Evolutionary conservation across 2,113 vertebrate genomes (phyloP).

Genomic region (Festucalex cinctus): DNA sequence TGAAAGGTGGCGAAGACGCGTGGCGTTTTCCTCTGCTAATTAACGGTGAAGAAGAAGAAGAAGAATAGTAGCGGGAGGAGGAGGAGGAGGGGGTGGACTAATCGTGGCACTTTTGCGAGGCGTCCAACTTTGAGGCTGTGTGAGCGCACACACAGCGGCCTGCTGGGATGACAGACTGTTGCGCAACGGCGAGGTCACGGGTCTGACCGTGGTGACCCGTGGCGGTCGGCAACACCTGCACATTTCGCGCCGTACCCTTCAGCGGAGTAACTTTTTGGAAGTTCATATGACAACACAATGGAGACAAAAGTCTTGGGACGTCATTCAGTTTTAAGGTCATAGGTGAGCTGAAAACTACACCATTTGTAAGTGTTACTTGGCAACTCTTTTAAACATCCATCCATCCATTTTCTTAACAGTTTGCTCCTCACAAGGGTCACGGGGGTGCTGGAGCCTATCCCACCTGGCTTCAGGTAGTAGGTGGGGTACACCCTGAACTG

Average conservation of each 20-base stretch:
- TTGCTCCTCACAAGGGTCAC: too few species aligned
- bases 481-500: too few species aligned
- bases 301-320: background rate
- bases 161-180: slow-evolving; percentile 39
- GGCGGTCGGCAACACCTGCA: slow-evolving; percentile 36
- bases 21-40: background rate
- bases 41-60: background rate
- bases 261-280: slow-evolving; percentile 33
- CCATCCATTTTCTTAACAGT: too few species aligned
- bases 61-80: too few species aligned
- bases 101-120: too few species aligned
- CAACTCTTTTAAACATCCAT: too few species aligned
- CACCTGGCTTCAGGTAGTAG: too few species aligned
- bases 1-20: background rate
- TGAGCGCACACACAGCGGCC: slow-evolving; percentile 5
- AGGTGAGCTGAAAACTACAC: too few species aligned
- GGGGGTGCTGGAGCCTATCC: too few species aligned
- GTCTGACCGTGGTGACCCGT: slow-evolving; percentile 23
- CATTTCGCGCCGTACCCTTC: slow-evolving; percentile 30
- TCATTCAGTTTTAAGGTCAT: too few species aligned
- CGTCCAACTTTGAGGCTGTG: background rate
- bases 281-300: background rate
- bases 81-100: too few species aligned
- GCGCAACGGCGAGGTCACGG: slow-evolving; percentile 32
- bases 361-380: too few species aligned